Percentiles rank a stretch among this genome's conserved stretches.
Conservation (phyloP, 1,140 invertebrate genomes). For the Cotesia typhae region DNA sequence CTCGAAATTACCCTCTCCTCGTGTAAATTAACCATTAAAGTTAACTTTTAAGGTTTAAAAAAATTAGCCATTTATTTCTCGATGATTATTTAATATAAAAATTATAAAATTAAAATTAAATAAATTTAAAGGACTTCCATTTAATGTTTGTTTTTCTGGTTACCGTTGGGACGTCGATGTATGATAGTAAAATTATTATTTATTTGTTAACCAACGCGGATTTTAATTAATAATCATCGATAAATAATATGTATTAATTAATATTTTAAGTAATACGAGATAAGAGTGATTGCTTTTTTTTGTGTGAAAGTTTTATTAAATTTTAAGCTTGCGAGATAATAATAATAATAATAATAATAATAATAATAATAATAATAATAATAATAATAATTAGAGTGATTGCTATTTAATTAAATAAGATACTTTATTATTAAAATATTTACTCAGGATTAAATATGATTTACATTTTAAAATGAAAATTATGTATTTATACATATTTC, state of each 20-base stretch:
- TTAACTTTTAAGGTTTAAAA: background rate
- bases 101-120: background rate
- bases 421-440: constrained; percentile 64
- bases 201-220: constrained; percentile 7
- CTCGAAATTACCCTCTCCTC: constrained; percentile 1
- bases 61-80: no score
- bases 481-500: constrained; percentile 26
- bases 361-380: constrained; percentile 18
- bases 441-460: constrained; percentile 67
- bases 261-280: no score
- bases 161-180: background rate
- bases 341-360: no score
- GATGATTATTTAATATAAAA: no score
- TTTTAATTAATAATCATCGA: no score
- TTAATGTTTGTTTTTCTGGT: background rate
- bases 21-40: constrained; percentile 1
- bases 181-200: constrained; percentile 14
- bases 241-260: no score
- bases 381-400: constrained; percentile 47
- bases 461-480: constrained; percentile 46
- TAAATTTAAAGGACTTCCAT: constrained; percentile 17
- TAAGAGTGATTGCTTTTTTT: no score
- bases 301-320: constrained; percentile 9
- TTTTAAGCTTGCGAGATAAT: constrained; percentile 17
- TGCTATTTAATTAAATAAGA: constrained; percentile 56